These are phyloP conservation scores for Aeoliscus strigatus DNA, from an alignment of 2,797 vertebrate species.

Conservation along the genomic window DNA sequence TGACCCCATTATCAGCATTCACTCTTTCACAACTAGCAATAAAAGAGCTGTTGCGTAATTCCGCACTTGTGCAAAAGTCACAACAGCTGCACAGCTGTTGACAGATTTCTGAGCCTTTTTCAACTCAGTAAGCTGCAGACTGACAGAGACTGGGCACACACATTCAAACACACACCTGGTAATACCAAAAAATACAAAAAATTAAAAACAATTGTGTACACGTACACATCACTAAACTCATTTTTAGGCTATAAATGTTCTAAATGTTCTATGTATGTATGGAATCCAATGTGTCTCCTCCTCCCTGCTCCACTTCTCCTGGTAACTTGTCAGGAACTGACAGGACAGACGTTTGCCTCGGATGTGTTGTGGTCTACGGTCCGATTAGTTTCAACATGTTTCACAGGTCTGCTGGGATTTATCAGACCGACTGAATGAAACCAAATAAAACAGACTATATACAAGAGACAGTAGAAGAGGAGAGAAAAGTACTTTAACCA, in stretches of 20 bases:
- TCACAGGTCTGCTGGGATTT: slow-evolving; percentile 2
- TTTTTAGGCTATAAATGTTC: background rate
- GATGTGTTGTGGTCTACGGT: slow-evolving; percentile 1
- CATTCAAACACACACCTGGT: too few species aligned
- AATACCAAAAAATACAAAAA: too few species aligned
- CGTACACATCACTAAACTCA: slow-evolving; percentile 1
- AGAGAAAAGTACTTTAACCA: too few species aligned
- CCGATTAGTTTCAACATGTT: slow-evolving; percentile 1
- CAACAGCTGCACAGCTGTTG: background rate
- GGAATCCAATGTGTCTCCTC: background rate
- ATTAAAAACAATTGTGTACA: too few species aligned
- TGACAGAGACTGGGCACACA: too few species aligned
- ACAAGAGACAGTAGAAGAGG: background rate
- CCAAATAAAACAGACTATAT: background rate
- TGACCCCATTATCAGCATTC: slow-evolving; percentile 14
- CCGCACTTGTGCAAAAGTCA: slow-evolving; percentile 10
- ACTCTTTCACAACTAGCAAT: slow-evolving; percentile 7
- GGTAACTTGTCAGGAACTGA: background rate
- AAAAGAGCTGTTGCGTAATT: slow-evolving; percentile 16
- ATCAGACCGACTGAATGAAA: too few species aligned
- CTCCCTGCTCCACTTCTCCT: background rate
- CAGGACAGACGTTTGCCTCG: slow-evolving; percentile 1
- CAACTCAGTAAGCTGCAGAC: background rate
- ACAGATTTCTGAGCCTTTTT: slow-evolving; percentile 4
- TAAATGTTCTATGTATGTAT: slow-evolving; percentile 1